Evolutionary conservation across 2,888 invertebrate species (phyloP).

Genomic region (Eulithis testata): DNA sequence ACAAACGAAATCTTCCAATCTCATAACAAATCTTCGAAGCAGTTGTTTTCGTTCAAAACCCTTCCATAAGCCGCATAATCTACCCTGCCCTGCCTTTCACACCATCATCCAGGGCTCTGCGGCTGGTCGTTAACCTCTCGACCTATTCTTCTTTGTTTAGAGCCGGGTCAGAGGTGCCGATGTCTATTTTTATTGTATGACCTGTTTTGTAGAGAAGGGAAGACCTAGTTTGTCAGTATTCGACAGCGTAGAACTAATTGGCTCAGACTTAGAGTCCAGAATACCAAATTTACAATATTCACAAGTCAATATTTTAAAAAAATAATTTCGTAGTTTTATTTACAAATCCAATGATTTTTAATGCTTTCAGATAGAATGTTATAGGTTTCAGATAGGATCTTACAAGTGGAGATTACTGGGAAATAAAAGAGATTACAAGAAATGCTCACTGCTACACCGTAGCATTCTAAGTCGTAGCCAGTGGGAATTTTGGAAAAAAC

Average conservation of each 20-base stretch:
- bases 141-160: slow-evolving; percentile 21
- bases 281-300: no score
- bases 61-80: slow-evolving; percentile 4
- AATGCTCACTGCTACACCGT: no score
- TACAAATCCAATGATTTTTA: no score
- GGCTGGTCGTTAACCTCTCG: slow-evolving; percentile 25
- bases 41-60: not conserved
- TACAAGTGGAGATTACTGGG: no score
- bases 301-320: no score
- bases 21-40: not conserved
- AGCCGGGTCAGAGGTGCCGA: slow-evolving; percentile 17
- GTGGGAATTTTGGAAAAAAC: no score
- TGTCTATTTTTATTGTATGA: slow-evolving; percentile 22
- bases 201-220: slow-evolving; percentile 15
- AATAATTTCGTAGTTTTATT: no score
- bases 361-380: no score
- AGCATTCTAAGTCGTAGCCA: no score
- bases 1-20: not conserved
- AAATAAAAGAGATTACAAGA: no score
- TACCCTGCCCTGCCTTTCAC: slow-evolving; percentile 3
- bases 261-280: no score
- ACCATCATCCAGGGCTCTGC: slow-evolving; percentile 8
- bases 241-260: not conserved
- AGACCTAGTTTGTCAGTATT: slow-evolving; percentile 1
- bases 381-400: no score